Base-by-base conservation (phyloP, 2,113 vertebrate species). In the Salvelinus fontinalis region DNA sequence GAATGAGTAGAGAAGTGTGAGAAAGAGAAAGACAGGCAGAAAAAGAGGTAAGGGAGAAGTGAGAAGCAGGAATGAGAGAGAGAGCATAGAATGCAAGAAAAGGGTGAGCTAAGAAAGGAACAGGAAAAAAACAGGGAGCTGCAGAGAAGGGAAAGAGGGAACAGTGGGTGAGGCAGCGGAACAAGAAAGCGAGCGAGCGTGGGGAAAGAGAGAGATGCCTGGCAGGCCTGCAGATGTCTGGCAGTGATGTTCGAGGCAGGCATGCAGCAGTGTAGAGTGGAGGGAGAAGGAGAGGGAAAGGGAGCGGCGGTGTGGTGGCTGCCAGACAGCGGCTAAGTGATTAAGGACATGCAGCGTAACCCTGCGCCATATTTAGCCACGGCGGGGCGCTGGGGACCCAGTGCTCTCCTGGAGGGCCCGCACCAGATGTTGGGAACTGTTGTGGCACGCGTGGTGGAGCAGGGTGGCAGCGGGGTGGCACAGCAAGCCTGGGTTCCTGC, bases 291-390 rank as follows among this genome's bases (percentile, higher is more conserved):
- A 51, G 51, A 54, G 51, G 9, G 39, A 54, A 14, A 54, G 14
- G 51, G 51, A 66, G 73, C 81, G 90, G 12, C 83, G 13, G 90
- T 95, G 94, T 81, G 69, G 90, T 87, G 14, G 82, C 93, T 96
- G 95, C 94, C 95, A 97, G 93, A 90, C 91, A 94, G 89, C 62
- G 87, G 91, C 89, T 93, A 96, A 95, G 95, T 96, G 96, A 95
- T 95, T 95, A 96, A 95, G 95, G 93, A 94, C 65, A 91, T 87
- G 91, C 85, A 81, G 87, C 85, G 83, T 92, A 91, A 88, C 94
- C 92, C 85, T 90, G 92, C 87, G 89, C 95, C 95, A 94, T 95
- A 96, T 95, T 97, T 96, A 95, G 94, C 93, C 88, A 67, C 94
- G 27, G 89, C 84, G 86, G 95, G 96, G 94, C 75, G 90, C 90